A percentile compares a stretch with the other conserved stretches of the same genome.
phyloP scores from a whole-genome alignment of 2,113 vertebrate genomes.

The Taxidea taxus region DNA sequence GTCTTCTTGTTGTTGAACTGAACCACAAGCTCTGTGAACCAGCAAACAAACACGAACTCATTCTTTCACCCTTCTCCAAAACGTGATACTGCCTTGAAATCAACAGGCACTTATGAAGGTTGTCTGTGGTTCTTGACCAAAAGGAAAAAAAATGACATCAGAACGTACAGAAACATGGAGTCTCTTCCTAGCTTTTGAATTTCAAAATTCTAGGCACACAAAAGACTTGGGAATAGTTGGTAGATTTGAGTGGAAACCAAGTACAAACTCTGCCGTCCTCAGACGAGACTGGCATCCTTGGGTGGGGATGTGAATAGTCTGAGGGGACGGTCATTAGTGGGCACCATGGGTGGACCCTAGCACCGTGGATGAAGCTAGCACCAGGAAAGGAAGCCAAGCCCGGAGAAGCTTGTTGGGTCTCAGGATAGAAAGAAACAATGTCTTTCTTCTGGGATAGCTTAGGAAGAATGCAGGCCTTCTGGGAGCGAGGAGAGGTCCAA shows the following conservation, averaged over 20 bases:
- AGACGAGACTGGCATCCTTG: background rate
- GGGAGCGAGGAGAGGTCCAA: rapidly evolving
- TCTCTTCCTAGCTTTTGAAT: background rate
- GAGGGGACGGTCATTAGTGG: background rate
- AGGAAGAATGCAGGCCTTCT: background rate
- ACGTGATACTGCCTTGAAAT: background rate
- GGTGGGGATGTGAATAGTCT: background rate
- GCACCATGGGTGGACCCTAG: rapidly evolving
- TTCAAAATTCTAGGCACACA: background rate
- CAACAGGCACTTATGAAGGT: background rate
- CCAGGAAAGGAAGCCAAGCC: background rate
- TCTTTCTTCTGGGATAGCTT: background rate
- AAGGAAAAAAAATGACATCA: too few species aligned
- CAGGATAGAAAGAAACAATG: too few species aligned
- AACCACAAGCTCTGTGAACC: background rate
- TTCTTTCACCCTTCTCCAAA: background rate
- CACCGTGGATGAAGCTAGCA: background rate
- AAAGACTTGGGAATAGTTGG: rapidly evolving
- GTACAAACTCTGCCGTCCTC: background rate
- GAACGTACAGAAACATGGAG: background rate
- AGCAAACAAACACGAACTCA: rapidly evolving
- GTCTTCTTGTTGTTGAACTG: background rate
- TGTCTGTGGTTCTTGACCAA: background rate
- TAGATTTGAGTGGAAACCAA: background rate
- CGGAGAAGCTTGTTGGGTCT: too few species aligned